Evolutionary conservation across 2,888 invertebrate genomes (phyloP), one percentile per base, ranked within the genome.

Genomic region (Agonopterix heracliana): DNA sequence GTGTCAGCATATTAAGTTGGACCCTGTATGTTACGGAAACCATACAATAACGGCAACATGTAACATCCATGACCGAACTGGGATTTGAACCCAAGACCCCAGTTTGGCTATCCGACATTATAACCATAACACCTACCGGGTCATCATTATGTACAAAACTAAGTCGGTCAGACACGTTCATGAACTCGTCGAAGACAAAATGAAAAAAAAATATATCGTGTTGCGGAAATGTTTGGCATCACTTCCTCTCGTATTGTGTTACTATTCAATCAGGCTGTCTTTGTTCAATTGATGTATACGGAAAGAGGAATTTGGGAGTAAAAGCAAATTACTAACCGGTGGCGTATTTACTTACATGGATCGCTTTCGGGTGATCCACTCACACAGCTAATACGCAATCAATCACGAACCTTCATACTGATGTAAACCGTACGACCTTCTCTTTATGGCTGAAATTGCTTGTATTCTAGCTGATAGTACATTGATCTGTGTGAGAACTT

Each of bases 201-300:
- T 26, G 26, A 26, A n/a, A 56, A 48, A 54, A 56, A 55, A 56
- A 59, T 54, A 60, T 44, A 54, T 53, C 52, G 53, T 49, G 46
- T 54, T 57, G 54, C 57, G 54, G 56, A 61, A 60, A 66, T 63
- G 58, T 71, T 69, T 64, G 59, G 58, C 56, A 57, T 62, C 58
- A 61, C 63, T 71, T 66, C 70, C 66, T 63, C 53, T 49, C 55
- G 68, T 68, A 78, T 82, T 73, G 67, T 71, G 65, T 82, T 81
- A 76, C 81, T 66, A 72, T 77, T 71, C 80, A 80, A 81, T 81
- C 81, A 78, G 66, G 60, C 66, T 55, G 60, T 72, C 71, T 70
- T 71, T 72, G 73, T 74, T 72, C 68, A 66, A 70, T 68, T 63
- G 71, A 71, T 65, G 68, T 56, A 56, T 64, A 67, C 56, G 56